These are phyloP conservation scores for Triplophysa tibetana DNA, from an alignment of 2,113 vertebrate species.

Conservation along the genomic window DNA sequence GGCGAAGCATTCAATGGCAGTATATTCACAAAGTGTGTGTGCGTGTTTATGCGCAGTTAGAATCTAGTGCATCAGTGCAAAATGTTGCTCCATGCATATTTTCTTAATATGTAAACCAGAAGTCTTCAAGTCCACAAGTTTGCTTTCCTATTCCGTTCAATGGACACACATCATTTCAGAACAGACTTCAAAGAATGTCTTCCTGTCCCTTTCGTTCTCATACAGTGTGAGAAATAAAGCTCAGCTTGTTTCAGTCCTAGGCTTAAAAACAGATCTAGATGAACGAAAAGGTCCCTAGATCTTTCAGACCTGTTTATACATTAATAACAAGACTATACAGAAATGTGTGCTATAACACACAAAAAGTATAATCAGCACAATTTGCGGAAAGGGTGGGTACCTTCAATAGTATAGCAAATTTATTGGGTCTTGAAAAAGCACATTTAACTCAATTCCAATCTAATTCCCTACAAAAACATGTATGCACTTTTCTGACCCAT, in stretches of 20 bases:
- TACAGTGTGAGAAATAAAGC: background rate
- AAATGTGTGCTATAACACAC: background rate
- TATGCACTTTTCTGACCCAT: background rate
- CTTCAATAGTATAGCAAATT: no score
- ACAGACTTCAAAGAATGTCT: background rate
- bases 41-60: slow-evolving; percentile 10
- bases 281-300: background rate
- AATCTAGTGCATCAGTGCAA: slow-evolving; percentile 54
- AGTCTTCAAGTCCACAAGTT: background rate
- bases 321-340: background rate
- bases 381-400: no score
- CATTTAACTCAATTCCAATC: background rate
- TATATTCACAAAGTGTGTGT: slow-evolving; percentile 31
- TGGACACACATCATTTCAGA: background rate
- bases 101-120: slow-evolving; percentile 1
- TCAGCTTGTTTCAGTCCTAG: background rate
- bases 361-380: no score
- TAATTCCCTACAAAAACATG: background rate
- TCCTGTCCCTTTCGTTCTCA: background rate
- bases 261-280: background rate
- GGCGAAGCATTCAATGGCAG: slow-evolving; percentile 35
- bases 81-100: slow-evolving; percentile 30
- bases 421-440: no score
- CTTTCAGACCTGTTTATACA: slow-evolving; percentile 2
- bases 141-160: background rate